Conservation (phyloP, 2,113 vertebrate species). For the Balaeniceps rex region DNA sequence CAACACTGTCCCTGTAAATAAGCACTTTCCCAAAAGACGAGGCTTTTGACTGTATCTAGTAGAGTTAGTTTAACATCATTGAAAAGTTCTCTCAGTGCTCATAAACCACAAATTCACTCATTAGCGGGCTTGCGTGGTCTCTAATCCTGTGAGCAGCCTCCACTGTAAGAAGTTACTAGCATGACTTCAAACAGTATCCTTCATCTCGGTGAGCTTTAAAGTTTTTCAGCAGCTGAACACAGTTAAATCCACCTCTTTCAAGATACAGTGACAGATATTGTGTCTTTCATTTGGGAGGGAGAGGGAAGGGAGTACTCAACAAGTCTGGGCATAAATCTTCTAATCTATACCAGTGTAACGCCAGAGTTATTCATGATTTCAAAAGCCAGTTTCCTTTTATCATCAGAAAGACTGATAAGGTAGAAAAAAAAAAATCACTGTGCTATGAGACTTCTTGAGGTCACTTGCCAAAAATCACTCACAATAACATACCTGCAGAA, state of each 20-base stretch:
- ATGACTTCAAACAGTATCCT: not conserved
- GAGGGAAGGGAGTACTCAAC: not conserved
- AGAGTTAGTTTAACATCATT: not conserved
- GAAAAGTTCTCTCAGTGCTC: not conserved
- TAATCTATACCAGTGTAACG: not conserved
- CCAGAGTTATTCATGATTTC: not conserved
- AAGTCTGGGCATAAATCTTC: not conserved
- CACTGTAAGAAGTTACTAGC: not conserved
- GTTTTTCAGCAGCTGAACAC: not conserved
- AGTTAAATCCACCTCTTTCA: not conserved
- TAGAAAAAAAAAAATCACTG: not conserved
- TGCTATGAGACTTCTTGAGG: not conserved
- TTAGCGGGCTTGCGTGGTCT: fast-evolving
- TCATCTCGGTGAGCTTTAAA: not conserved
- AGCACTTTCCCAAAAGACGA: not conserved
- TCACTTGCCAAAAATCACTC: not conserved
- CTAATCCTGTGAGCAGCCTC: not conserved
- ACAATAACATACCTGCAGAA: not conserved
- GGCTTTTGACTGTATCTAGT: not conserved
- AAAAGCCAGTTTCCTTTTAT: not conserved
- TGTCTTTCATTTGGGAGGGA: not conserved
- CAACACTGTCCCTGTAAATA: not conserved
- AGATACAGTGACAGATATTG: not conserved
- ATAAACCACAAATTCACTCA: not conserved
- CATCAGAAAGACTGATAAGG: not conserved